Evolutionary conservation across 2,888 invertebrate species (phyloP), one percentile per base, ranked within the genome.

Genomic region (Dryococelus australis): DNA sequence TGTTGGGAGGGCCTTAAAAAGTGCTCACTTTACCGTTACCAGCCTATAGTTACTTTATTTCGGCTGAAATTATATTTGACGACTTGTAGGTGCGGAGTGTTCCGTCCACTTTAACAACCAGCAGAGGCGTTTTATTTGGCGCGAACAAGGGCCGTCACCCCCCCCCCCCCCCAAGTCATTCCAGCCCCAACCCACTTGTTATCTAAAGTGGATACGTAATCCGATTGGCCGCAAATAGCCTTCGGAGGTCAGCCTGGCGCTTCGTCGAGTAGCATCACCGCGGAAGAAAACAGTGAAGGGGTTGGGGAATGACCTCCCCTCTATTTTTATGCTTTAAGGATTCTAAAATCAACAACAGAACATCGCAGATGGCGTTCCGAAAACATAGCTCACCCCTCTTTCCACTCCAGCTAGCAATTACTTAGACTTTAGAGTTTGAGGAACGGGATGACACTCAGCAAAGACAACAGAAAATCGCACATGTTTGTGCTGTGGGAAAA

Each of bases 121-220:
- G n/a, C 24, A 47, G 47, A 2, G 47, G 10, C 1, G 47, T 47
- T 47, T 8, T 47, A 8, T 47, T 47, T 47, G 47, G 12, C 47
- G 12, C 47, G 24, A n/a, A 24, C 65, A n/a, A 20, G 8, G 65
- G 6, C 65, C 20, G 24, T 6, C 24, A 8, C 65, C 24, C 6
- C 65, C 24, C 65, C 2, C 20, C 65, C 8, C 0, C 51, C 16
- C 1, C 65, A n/a, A n/a, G n/a, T n/a, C n/a, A n/a, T n/a, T n/a
- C n/a, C n/a, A n/a, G n/a, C n/a, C n/a, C n/a, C n/a, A n/a, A n/a
- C n/a, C n/a, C 13, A 65, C 65, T 65, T 65, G 65, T 65, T 65
- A 65, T 65, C 65, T 65, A n/a, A 65, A 65, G 65, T 65, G 65
- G 65, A n/a, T 10, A 65, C 65, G 65, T 65, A 65, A 65, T 65